Evolutionary conservation across 2,797 vertebrate species (phyloP), one percentile per base, ranked within the genome.

Genomic region (Darevskia nairensis): DNA sequence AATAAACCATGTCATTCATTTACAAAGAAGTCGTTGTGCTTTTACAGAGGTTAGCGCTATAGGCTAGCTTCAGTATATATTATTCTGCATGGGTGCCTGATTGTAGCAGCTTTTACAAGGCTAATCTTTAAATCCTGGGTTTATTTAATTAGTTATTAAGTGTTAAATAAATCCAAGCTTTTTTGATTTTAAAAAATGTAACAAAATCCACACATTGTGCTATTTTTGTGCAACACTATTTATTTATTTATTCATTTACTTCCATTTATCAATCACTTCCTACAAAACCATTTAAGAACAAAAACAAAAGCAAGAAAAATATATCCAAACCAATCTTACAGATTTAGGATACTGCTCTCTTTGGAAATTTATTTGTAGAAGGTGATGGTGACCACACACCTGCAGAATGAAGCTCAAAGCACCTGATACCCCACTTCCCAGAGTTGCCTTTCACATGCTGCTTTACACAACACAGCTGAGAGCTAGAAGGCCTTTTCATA

Each of bases 111-210:
- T 74, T 84, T 84, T 55, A 13, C 8, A 84, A 39, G 15, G 15
- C 71, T 85, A 77, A 85, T 64, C 27, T 85, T 77, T 17, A 77
- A 77, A 75, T 75, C 32, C n/a, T 74, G 82, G 23, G 72, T 25
- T 39, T 84, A 15, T 13, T 61, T 84, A 61, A 61, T 41, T 75
- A 32, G 69, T 17, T 84, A 8, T 55, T 55, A 35, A 59, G 27
- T 74, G 46, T 84, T 74, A 74, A 74, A 59, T 72, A 6, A 74
- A 84, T 25, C 74, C 66, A 84, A 35, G 68, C 35, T 84, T 21
- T 13, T 59, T 17, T 13, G 10, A 59, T 35, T 27, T 11, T 27
- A 27, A 32, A 84, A 55, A 35, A 46, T 13, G 9, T 50, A 84
- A 84, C n/a, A 46, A 50, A 72, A 71, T 55, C 68, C 72, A 44